Conservation (phyloP, 2,888 invertebrate genomes). For the Sisyra terminalis region DNA sequence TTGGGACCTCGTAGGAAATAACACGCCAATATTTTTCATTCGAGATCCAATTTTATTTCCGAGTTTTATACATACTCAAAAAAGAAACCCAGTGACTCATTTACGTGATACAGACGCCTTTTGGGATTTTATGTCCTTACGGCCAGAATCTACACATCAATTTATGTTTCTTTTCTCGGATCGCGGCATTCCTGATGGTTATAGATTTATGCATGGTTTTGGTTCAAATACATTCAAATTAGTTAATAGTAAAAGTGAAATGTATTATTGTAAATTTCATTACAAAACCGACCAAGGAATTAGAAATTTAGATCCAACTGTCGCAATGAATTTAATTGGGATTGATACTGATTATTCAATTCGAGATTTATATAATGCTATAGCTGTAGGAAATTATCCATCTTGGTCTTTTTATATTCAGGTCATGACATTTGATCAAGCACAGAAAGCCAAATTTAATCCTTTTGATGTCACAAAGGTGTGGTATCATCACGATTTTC, state of each 20-base stretch:
- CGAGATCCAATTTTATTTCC: slow-evolving; percentile 83
- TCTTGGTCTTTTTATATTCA: slow-evolving; percentile 72
- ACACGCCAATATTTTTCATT: slow-evolving; percentile 87
- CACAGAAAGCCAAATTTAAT: slow-evolving; percentile 54
- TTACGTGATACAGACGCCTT: slow-evolving; percentile 89
- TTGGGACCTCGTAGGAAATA: slow-evolving; percentile 89
- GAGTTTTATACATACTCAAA: slow-evolving; percentile 92
- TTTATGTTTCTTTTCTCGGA: slow-evolving; percentile 72
- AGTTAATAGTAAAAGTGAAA: slow-evolving; percentile 32
- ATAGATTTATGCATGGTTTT: slow-evolving; percentile 88
- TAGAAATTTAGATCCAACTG: slow-evolving; percentile 52
- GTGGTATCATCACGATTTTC: slow-evolving; percentile 79
- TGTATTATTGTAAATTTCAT: slow-evolving; percentile 85
- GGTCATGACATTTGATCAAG: slow-evolving; percentile 81
- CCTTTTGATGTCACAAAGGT: slow-evolving; percentile 90
- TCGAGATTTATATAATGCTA: slow-evolving; percentile 80
- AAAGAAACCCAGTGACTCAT: slow-evolving; percentile 84
- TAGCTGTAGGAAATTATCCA: slow-evolving; percentile 53
- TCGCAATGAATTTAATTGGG: slow-evolving; percentile 52
- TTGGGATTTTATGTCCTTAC: slow-evolving; percentile 85
- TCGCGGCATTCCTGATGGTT: slow-evolving; percentile 86
- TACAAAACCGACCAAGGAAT: slow-evolving; percentile 86
- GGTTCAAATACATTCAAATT: slow-evolving; percentile 89
- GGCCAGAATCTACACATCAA: slow-evolving; percentile 81
- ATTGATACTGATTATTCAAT: slow-evolving; percentile 80